Conservation (phyloP, 2,888 invertebrate species). For the Acanthoscelides obtectus region DNA sequence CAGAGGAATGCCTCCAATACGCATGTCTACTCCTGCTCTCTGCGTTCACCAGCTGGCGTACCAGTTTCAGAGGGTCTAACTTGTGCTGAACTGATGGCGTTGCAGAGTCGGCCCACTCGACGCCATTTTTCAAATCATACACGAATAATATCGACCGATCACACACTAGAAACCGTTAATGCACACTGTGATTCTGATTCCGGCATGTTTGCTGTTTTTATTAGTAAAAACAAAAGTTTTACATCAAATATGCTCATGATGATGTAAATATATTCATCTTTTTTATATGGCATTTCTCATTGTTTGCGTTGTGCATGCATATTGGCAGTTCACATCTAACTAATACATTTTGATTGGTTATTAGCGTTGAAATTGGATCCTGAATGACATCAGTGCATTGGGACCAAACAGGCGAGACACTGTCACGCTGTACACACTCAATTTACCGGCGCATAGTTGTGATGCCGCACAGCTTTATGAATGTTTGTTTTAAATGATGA, state of each 20-base stretch:
- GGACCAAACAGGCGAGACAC: slow-evolving; percentile 1
- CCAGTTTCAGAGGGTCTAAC: too few relatives aligned
- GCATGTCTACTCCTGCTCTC: too few relatives aligned
- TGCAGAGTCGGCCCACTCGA: too few relatives aligned
- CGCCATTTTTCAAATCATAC: too few relatives aligned
- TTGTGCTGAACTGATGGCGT: too few relatives aligned
- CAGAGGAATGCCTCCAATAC: too few relatives aligned
- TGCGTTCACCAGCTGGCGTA: too few relatives aligned
- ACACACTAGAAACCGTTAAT: too few relatives aligned
- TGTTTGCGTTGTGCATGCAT: background rate
- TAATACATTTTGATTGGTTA: slow-evolving; percentile 17
- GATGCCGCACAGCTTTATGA: background rate
- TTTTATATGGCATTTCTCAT: background rate
- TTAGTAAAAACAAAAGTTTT: too few relatives aligned
- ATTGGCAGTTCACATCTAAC: slow-evolving; percentile 3
- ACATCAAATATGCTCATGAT: background rate
- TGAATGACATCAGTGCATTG: slow-evolving; percentile 12
- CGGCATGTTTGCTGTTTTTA: too few relatives aligned
- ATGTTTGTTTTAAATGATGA: background rate
- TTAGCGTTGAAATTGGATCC: slow-evolving; percentile 13
- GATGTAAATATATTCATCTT: background rate
- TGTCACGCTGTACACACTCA: background rate
- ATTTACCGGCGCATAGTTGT: background rate
- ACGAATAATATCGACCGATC: too few relatives aligned
- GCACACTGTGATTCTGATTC: too few relatives aligned